phyloP scores from a whole-genome alignment of 1,140 invertebrate species.

The Physella acuta region DNA sequence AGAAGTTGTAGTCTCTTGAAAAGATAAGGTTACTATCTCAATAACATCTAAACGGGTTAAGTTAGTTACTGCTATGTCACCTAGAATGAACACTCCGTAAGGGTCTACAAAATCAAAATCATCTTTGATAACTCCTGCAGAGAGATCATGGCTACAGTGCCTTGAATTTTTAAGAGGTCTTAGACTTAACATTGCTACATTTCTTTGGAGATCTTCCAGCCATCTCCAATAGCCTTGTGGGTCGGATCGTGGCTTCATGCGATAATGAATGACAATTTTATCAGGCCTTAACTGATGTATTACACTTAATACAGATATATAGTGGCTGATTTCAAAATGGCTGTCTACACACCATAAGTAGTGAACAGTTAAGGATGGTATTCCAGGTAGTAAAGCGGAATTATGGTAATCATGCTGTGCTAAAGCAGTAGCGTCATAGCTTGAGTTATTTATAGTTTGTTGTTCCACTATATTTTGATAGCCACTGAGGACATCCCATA shows the following conservation, averaged over 20 bases:
- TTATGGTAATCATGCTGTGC: neutral
- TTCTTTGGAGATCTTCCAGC: slow-evolving; percentile 20
- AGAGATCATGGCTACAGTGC: slow-evolving; percentile 10
- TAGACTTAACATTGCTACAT: slow-evolving; percentile 16
- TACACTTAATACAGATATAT: slow-evolving; percentile 11
- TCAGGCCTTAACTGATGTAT: slow-evolving; percentile 15
- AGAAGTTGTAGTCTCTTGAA: neutral
- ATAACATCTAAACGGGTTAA: slow-evolving; percentile 4
- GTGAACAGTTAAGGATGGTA: slow-evolving; percentile 11
- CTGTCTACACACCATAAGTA: slow-evolving; percentile 21
- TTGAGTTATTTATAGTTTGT: neutral
- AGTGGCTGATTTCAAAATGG: slow-evolving; percentile 18
- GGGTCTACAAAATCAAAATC: slow-evolving; percentile 12
- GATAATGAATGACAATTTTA: slow-evolving; percentile 23
- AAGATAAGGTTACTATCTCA: neutral
- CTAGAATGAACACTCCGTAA: slow-evolving; percentile 15
- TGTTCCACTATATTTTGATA: neutral
- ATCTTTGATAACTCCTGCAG: slow-evolving; percentile 12
- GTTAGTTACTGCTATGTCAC: slow-evolving; percentile 13
- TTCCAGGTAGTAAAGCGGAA: neutral
- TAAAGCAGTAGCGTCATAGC: neutral
- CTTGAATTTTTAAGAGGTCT: slow-evolving; percentile 11
- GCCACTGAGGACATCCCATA: slow-evolving; percentile 22
- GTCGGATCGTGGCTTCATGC: slow-evolving; percentile 14
- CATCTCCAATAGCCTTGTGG: slow-evolving; percentile 24